These are phyloP conservation scores for Athalia rosae DNA, from an alignment of 2,888 invertebrate genomes.

Conservation along the genomic window DNA sequence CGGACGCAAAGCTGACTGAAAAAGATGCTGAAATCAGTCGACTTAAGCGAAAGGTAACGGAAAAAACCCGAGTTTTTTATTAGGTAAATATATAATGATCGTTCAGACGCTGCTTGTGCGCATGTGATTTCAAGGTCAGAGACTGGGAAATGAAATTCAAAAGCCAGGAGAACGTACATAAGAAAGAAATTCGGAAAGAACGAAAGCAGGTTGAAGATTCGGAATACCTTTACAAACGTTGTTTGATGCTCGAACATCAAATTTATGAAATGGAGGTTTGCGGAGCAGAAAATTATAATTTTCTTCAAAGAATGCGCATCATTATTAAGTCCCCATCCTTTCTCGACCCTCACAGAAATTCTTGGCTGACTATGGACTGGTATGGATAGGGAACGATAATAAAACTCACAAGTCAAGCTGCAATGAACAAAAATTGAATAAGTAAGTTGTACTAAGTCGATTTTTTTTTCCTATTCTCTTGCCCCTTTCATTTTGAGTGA, in stretches of 20 bases:
- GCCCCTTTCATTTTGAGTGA: background rate
- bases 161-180: constrained; percentile 57
- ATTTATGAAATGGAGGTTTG: constrained; percentile 67
- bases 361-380: constrained; percentile 74
- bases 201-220: constrained; percentile 59
- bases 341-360: constrained; percentile 68
- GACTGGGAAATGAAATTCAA: constrained; percentile 61
- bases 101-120: background rate
- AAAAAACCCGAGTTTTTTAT: background rate
- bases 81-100: too few relatives aligned
- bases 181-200: constrained; percentile 57
- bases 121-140: constrained; percentile 56
- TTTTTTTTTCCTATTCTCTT: background rate
- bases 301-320: background rate
- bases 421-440: background rate
- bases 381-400: constrained; percentile 73
- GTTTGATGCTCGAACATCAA: constrained; percentile 61
- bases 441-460: background rate
- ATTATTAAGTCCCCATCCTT: background rate
- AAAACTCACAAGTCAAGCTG: background rate
- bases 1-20: constrained; percentile 58
- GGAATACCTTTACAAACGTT: constrained; percentile 62
- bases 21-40: constrained; percentile 64
- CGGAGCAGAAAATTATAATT: constrained; percentile 21
- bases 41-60: constrained; percentile 63